Evolutionary conservation across 2,888 invertebrate genomes (phyloP), one percentile per base, ranked within the genome.

Genomic region (Drosophila pseudotalamancana): DNA sequence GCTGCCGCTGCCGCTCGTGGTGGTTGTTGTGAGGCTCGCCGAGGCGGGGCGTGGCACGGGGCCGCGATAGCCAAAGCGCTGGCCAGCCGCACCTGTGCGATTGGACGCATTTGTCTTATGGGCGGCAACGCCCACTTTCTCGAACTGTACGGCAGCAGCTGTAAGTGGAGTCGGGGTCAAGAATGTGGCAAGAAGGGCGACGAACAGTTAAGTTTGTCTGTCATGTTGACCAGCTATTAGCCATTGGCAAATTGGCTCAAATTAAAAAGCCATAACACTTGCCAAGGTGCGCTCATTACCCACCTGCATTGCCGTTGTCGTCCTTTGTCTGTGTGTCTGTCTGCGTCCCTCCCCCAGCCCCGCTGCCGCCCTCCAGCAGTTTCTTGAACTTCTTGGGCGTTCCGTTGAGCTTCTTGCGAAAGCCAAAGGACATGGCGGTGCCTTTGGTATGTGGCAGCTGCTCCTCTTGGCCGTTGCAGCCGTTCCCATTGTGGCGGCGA

Each of bases 351-450:
- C 59, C 55, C 55, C 43, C 65, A n/a, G 6, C 29, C 72, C 72
- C 51, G 63, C 74, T 72, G 23, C 18, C 49, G 18, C 74, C 76
- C 23, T 89, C 89, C 32, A 89, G 77, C 32, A 89, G 79, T 73
- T 89, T 90, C 66, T 88, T 90, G 16, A 89, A 74, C 73, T 90
- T 90, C 62, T 91, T 90, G 61, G 90, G 93, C 46, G 93, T 93
- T 31, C 93, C 92, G 35, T 92, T 89, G 37, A 93, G 93, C 55
- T 95, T 94, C 62, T 95, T 93, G 48, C 95, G 95, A 92, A 97
- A 97, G 43, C 97, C 97, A 90, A 97, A 97, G 37, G 96, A 96
- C 89, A 95, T 96, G 59, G 96, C 95, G 69, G 96, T 95, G 48
- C 96, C 96, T 78, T 91, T 92, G 60, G 92, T 92, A 59, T 92